A percentile compares a stretch with the other conserved stretches of the same genome.
Conservation (phyloP, 2,113 vertebrate genomes). For the Puffinus mauretanicus region DNA sequence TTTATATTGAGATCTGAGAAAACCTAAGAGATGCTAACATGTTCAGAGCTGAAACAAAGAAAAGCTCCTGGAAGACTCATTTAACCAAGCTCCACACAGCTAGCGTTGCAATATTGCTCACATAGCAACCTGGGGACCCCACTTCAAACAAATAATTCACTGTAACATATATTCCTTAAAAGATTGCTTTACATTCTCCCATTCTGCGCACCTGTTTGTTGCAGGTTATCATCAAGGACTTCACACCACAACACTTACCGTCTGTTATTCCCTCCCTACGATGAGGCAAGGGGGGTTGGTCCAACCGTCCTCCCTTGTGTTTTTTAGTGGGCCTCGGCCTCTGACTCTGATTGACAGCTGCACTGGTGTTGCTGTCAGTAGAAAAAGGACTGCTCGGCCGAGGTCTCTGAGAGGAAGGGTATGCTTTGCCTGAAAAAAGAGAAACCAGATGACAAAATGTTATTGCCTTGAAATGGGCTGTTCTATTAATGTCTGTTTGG, state of each 20-base stretch:
- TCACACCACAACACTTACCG: conserved; percentile 75
- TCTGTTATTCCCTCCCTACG: conserved; percentile 90
- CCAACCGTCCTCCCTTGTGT: conserved; percentile 84
- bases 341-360: conserved; percentile 87
- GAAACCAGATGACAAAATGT: conserved; percentile 5
- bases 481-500: neutral
- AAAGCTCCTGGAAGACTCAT: neutral
- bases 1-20: neutral
- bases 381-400: conserved; percentile 95
- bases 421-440: conserved; percentile 85
- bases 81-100: neutral
- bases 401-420: conserved; percentile 84
- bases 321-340: conserved; percentile 90
- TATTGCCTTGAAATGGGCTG: neutral
- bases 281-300: conserved; percentile 84
- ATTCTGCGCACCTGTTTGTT: neutral
- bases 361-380: conserved; percentile 88
- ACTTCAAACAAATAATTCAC: neutral
- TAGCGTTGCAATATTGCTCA: neutral
- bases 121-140: accelerated
- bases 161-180: neutral
- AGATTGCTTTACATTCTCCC: neutral
- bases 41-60: neutral
- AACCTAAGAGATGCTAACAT: neutral
- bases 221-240: neutral